Conservation (phyloP, 30 jellyfish, hydroid and myxozoan species). For the Pseudorhiza aurosa region DNA sequence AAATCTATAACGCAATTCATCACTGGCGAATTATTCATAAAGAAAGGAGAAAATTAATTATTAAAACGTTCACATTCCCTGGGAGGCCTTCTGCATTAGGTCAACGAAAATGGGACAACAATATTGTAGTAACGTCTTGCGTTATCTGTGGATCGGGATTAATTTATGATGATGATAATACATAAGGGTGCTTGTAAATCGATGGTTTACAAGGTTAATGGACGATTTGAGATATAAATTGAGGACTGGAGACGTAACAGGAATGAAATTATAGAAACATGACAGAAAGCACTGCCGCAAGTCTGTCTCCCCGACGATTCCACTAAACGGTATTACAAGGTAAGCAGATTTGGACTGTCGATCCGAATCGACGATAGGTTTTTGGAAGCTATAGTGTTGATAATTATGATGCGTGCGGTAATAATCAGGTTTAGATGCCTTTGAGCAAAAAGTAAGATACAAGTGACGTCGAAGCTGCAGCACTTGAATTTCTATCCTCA, state of each 20-base stretch:
- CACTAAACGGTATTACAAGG: too few relatives aligned
- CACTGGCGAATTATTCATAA: background rate
- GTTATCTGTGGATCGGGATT: background rate
- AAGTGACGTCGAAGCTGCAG: too few relatives aligned
- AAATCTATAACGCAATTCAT: conserved; percentile 13
- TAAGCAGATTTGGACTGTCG: too few relatives aligned
- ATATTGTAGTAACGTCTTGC: too few relatives aligned
- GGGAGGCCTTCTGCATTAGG: background rate
- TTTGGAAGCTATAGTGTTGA: too few relatives aligned
- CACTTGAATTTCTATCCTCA: too few relatives aligned
- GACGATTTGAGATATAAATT: conserved; percentile 5
- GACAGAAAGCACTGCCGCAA: background rate
- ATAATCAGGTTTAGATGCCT: too few relatives aligned
- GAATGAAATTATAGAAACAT: background rate
- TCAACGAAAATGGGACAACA: background rate
- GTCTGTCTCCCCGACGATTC: too few relatives aligned
- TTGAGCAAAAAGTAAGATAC: too few relatives aligned
- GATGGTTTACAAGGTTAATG: background rate
- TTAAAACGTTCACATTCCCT: conserved; percentile 17
- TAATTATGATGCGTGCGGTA: too few relatives aligned
- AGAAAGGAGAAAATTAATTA: conserved; percentile 1
- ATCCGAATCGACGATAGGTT: too few relatives aligned
- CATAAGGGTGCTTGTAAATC: conserved; percentile 42
- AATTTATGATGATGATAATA: conserved; percentile 18
- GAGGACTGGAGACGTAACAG: conserved; percentile 26